These are phyloP conservation scores for Python bivittatus DNA, from an alignment of 2,113 vertebrate genomes.

Conservation along the genomic window DNA sequence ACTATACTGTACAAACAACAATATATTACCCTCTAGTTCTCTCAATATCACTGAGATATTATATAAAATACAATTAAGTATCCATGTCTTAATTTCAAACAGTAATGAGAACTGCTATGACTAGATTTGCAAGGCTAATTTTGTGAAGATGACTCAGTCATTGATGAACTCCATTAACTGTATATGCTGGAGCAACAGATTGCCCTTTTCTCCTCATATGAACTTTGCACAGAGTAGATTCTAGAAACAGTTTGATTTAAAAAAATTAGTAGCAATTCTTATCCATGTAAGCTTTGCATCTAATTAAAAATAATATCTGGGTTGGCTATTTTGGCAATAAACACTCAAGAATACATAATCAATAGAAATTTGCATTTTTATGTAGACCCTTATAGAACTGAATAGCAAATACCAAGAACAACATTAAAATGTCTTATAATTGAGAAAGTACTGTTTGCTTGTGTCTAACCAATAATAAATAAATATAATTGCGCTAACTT, in stretches of 20 bases:
- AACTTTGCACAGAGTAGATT: conserved; percentile 23
- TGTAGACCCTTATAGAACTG: background rate
- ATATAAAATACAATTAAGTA: background rate
- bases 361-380: background rate
- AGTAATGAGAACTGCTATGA: conserved; percentile 22
- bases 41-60: background rate
- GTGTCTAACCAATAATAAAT: too few species aligned
- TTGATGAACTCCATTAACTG: conserved; percentile 34
- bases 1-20: background rate
- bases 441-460: background rate
- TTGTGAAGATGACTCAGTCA: conserved; percentile 50
- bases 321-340: background rate
- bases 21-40: conserved; percentile 4
- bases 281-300: background rate
- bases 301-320: background rate
- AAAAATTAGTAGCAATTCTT: conserved; percentile 20
- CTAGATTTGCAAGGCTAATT: conserved; percentile 30
- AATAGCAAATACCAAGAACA: background rate
- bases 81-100: conserved; percentile 17
- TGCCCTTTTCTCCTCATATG: conserved; percentile 9
- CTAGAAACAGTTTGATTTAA: background rate
- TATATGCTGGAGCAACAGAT: background rate
- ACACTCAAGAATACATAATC: background rate
- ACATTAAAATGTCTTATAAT: background rate
- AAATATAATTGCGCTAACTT: too few species aligned